Evolutionary conservation across 53 echinoderm and acorn worm genomes (phyloP).

Genomic region (Hippasteria phrygiana): DNA sequence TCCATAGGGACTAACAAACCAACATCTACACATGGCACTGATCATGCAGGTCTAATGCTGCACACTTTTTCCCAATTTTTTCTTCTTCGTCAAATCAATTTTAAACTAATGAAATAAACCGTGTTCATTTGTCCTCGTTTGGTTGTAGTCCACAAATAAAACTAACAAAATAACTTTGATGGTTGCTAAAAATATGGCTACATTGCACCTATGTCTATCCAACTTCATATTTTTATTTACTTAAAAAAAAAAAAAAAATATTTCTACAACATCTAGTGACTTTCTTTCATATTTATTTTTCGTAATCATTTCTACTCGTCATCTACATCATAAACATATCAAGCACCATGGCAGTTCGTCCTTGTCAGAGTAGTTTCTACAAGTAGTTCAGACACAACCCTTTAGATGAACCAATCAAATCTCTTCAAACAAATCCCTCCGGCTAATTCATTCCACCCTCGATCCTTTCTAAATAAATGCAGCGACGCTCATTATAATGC

Average conservation of each 20-base stretch:
- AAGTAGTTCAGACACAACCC: background rate
- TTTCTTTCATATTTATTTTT: slow-evolving; percentile 7
- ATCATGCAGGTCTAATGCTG: slow-evolving; percentile 13
- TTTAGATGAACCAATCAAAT: background rate
- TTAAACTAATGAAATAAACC: slow-evolving; percentile 50
- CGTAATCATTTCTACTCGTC: slow-evolving; percentile 20
- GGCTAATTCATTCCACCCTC: background rate
- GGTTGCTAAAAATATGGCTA: slow-evolving; percentile 40
- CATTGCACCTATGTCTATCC: slow-evolving; percentile 63
- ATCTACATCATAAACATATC: slow-evolving; percentile 31
- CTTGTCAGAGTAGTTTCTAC: background rate
- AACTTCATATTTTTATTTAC: slow-evolving; percentile 5
- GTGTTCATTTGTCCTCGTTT: background rate
- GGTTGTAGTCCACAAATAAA: slow-evolving; percentile 14
- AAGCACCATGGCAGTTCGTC: slow-evolving; percentile 58
- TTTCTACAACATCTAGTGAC: slow-evolving; percentile 51
- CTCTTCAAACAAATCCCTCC: background rate
- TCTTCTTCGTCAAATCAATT: background rate
- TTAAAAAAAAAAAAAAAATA: no score
- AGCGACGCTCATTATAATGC: slow-evolving; percentile 39
- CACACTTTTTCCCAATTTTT: background rate
- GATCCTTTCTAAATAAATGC: slow-evolving; percentile 21
- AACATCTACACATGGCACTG: slow-evolving; percentile 52
- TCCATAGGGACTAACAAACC: background rate
- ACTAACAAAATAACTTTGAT: slow-evolving; percentile 3